phyloP scores from a whole-genome alignment of 2,888 invertebrate species.

The Eucera pruinosa region DNA sequence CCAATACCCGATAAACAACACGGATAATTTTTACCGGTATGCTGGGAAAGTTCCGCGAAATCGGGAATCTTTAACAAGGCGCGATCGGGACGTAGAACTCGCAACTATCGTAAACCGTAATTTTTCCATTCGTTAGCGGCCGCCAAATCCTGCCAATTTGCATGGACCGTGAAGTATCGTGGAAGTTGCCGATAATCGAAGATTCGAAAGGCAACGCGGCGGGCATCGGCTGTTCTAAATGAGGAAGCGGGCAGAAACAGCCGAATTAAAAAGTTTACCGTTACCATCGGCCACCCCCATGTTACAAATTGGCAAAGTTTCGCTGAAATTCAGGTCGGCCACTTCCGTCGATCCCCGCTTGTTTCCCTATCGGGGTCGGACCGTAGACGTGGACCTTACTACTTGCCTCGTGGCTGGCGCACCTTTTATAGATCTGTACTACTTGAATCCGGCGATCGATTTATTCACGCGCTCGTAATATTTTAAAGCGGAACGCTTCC shows the following conservation, averaged over 20 bases:
- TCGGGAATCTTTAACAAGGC: neutral
- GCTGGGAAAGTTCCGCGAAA: neutral
- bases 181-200: conserved; percentile 21
- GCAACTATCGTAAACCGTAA: neutral
- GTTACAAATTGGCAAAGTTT: conserved; percentile 58
- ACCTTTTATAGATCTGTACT: conserved; percentile 30
- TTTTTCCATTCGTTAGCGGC: conserved; percentile 5
- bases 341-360: conserved; percentile 32
- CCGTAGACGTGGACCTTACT: conserved; percentile 31
- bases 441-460: conserved; percentile 30
- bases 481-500: neutral
- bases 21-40: neutral
- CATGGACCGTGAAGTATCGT: neutral
- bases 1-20: neutral
- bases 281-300: neutral
- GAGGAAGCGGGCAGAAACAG: conserved; percentile 10
- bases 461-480: neutral
- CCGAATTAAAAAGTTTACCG: conserved; percentile 48
- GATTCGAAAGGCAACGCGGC: neutral
- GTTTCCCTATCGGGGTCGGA: conserved; percentile 39
- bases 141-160: neutral
- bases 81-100: neutral
- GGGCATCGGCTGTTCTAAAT: conserved; percentile 2
- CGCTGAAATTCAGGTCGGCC: conserved; percentile 52
- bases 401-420: conserved; percentile 23